Conservation (phyloP, 1,140 invertebrate species). For the Bombyx mandarina region DNA sequence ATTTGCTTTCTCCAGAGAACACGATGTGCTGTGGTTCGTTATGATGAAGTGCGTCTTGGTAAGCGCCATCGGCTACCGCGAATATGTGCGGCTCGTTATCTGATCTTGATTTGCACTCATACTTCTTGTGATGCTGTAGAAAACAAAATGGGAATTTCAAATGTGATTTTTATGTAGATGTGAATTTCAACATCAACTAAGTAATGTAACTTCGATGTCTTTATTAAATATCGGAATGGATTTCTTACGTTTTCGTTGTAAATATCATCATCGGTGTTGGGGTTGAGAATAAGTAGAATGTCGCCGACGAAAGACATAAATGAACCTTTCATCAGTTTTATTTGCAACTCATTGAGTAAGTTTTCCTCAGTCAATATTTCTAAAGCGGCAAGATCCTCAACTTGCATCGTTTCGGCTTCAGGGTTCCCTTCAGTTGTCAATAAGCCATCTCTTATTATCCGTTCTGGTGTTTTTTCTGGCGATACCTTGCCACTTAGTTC, state of each 20-base stretch:
- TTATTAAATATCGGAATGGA: background rate
- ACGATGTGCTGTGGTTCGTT: constrained; percentile 86
- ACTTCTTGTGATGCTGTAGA: constrained; percentile 83
- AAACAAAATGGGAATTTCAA: constrained; percentile 9
- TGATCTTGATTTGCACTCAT: constrained; percentile 87
- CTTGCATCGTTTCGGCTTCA: constrained; percentile 80
- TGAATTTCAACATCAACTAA: background rate
- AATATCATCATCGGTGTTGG: constrained; percentile 80
- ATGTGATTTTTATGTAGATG: constrained; percentile 1
- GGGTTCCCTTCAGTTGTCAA: constrained; percentile 62
- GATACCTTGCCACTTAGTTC: constrained; percentile 55
- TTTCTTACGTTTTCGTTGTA: constrained; percentile 77
- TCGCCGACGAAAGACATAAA: constrained; percentile 93
- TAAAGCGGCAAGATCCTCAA: constrained; percentile 88
- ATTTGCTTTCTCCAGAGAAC: constrained; percentile 86
- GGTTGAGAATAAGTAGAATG: constrained; percentile 89
- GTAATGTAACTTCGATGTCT: too few relatives aligned
- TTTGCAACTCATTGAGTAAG: constrained; percentile 81
- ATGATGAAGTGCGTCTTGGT: constrained; percentile 88
- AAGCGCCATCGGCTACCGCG: constrained; percentile 88
- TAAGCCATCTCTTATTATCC: constrained; percentile 77
- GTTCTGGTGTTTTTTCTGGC: constrained; percentile 69
- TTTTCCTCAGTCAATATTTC: constrained; percentile 84
- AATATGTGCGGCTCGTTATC: constrained; percentile 94
- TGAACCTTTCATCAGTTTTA: constrained; percentile 78